Base-by-base conservation (phyloP, 2,888 invertebrate genomes). In the Sarcophaga subvicina region DNA sequence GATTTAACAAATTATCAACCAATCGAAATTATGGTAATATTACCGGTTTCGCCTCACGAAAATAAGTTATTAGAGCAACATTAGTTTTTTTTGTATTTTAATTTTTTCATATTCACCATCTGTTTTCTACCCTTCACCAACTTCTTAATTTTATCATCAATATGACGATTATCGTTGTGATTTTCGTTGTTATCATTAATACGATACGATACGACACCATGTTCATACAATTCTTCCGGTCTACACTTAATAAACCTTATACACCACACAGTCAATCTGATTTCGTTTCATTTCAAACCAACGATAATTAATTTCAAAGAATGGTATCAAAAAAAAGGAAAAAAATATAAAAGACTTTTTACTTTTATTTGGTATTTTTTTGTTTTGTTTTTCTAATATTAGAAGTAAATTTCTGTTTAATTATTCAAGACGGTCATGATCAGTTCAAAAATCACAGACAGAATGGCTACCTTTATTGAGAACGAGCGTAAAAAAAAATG, bases 181-280 rank as follows among this genome's bases (percentile, higher is more conserved):
- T 69, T 14, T 20, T 20, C 22, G 22, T 62, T 20, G 11, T 62
- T 22, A 62, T 37, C 70, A 66, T 25, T 47, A 69, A 47, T 69
- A 62, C 17, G 17, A 20, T 49, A 14, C 10, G 4, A n/a, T 14
- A 47, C 12, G 12, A 45, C 22, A 17, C 4, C 22, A 47, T 49
- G 20, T 70, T 54, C 2, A 17, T 20, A 72, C 66, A 71, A 54
- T 14, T 80, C 80, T 80, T 72, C 80, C 80, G 80, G 64, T 72
- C 45, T 45, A 2, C n/a, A 63, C 71, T 64, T 14, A 27, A 5
- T 17, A 25, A 45, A 6, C 12, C 4, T 6, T 49, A 63, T 22
- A 25, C 37, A 71, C n/a, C 37, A 71, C n/a, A 70, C 63, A 70
- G 10, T 37, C 37, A 37, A 37, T 37, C 8, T 37, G 37, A 37